phyloP scores from a whole-genome alignment of 2,797 vertebrate genomes.

The Phylloscopus collybita region DNA sequence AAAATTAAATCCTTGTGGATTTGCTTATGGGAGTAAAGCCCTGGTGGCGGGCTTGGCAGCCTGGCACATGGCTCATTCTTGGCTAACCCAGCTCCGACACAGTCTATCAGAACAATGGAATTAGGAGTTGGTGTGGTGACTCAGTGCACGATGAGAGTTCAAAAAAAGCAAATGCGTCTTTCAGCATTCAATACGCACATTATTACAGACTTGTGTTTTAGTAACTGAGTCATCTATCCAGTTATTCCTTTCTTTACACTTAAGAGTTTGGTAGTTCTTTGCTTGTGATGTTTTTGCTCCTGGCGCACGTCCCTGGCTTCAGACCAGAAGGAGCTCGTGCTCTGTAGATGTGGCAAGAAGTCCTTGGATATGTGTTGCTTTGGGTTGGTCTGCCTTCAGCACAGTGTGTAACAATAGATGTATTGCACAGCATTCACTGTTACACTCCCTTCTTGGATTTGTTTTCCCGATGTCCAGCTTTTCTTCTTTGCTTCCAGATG shows the following conservation, averaged over 20 bases:
- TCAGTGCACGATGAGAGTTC: conserved; percentile 46
- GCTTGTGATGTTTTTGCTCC: conserved; percentile 53
- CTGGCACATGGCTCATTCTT: not conserved
- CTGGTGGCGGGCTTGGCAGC: not conserved
- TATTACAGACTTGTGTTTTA: not conserved
- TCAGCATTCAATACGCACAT: not conserved
- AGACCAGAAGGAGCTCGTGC: conserved; percentile 20
- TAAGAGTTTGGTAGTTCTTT: not conserved
- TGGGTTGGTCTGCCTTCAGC: not conserved
- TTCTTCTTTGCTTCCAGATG: not conserved
- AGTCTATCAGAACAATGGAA: conserved; percentile 4
- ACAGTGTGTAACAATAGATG: not conserved
- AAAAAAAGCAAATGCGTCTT: conserved; percentile 35
- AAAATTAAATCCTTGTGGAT: not conserved
- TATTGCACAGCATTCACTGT: not conserved
- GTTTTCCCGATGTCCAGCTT: not conserved
- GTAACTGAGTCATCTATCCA: conserved; percentile 26
- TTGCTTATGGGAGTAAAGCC: not conserved
- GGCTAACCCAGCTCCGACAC: not conserved
- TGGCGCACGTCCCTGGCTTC: conserved; percentile 47
- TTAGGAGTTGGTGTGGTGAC: conserved; percentile 45
- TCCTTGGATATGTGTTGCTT: conserved; percentile 11
- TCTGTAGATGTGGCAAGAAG: conserved; percentile 57
- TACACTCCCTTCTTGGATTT: not conserved
- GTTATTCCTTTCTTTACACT: conserved; percentile 28